Evolutionary conservation across 2,797 vertebrate genomes (phyloP).

Genomic region (Chrosomus eos): DNA sequence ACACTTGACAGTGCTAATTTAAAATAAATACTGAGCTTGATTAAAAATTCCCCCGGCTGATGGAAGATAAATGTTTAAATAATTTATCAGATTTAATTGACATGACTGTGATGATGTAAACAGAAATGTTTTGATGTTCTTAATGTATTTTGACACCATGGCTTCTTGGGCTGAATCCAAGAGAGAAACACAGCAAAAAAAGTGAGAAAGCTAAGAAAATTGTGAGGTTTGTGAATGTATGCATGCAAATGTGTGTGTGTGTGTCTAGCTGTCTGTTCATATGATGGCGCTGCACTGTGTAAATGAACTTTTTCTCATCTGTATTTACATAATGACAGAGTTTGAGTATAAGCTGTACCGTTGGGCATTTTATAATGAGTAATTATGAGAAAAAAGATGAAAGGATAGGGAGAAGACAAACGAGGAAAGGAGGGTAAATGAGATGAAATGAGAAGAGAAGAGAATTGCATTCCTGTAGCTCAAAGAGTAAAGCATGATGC

Average conservation of each 20-base stretch:
- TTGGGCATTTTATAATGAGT: slow-evolving; percentile 66
- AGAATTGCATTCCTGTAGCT: neutral
- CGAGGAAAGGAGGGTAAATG: neutral
- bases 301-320: slow-evolving; percentile 57
- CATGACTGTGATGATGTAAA: slow-evolving; percentile 86
- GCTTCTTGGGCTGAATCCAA: slow-evolving; percentile 80
- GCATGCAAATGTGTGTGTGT: slow-evolving; percentile 4
- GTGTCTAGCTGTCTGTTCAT: slow-evolving; percentile 41
- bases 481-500: neutral
- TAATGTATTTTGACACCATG: slow-evolving; percentile 82
- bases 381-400: slow-evolving; percentile 54
- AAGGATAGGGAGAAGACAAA: slow-evolving; percentile 17
- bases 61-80: slow-evolving; percentile 91
- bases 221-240: slow-evolving; percentile 14
- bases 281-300: slow-evolving; percentile 49
- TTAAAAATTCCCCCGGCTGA: slow-evolving; percentile 94
- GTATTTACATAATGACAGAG: slow-evolving; percentile 71
- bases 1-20: slow-evolving; percentile 94
- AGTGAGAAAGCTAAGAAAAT: slow-evolving; percentile 38
- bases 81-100: slow-evolving; percentile 92
- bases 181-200: slow-evolving; percentile 57
- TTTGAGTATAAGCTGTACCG: slow-evolving; percentile 50
- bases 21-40: slow-evolving; percentile 97
- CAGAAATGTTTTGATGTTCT: slow-evolving; percentile 91
- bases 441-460: slow-evolving; percentile 11